Base-by-base conservation (phyloP, 2,888 invertebrate species). In the Antheraea yamamai region DNA sequence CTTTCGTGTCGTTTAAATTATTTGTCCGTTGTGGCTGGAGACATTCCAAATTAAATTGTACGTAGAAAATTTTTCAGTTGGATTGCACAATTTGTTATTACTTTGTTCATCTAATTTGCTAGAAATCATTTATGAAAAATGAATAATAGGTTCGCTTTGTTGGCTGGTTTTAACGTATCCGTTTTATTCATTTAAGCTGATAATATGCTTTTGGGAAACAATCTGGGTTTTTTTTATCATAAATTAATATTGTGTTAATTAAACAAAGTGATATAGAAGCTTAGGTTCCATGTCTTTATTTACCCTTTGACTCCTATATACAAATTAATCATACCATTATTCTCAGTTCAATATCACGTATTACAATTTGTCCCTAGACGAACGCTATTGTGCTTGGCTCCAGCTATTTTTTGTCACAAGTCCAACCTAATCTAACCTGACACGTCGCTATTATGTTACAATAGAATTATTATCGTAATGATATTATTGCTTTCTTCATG, bases 41-140 rank as follows among this genome's bases (percentile, higher is more conserved):
- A 87, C 84, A 88, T 87, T 93, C 93, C 92, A 94, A 94, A 94
- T 94, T 92, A 90, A 92, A 93, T 93, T 93, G 91, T 89, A 90
- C 90, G 87, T 88, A 88, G 89, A 88, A 90, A 16, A 89, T 89
- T 89, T 88, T 89, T 90, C 85, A 85, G 90, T 89, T 87, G 87
- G 88, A 89, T 90, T 85, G 86, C 87, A 87, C 87, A 90, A 91
- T 90, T 90, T 85, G 87, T 90, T 91, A 88, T 86, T 85, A 89
- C 20, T 20, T 55, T 89, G 14, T 61, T 61, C 61, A 23, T 61
- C 23, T n/a, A 61, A 2, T 66, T 66, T 30, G 4, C 26, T 26
- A 10, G 26, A 8, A 10, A 26, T 64, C 64, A 64, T 26, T 23
- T 64, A 2, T 64, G 26, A 64, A 64, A 26, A 4, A 64, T 26